phyloP scores from a whole-genome alignment of 1,140 invertebrate species.

The Meteorus sp. region DNA sequence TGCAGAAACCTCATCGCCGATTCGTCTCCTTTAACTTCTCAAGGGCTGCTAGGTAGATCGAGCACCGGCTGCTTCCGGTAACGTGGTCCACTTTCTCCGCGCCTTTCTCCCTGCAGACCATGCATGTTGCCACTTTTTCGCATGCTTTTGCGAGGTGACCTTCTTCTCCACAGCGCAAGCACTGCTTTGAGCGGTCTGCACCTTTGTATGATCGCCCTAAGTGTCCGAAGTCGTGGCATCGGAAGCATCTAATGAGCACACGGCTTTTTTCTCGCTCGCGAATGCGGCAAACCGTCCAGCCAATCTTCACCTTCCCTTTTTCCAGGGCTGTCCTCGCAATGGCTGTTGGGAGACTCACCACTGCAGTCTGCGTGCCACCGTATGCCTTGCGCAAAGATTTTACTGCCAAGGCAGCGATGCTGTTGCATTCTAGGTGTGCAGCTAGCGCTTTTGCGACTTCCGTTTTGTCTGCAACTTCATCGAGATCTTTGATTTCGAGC shows the following conservation, averaged over 20 bases:
- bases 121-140: constrained; percentile 21
- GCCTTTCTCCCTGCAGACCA: too few relatives aligned
- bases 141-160: constrained; percentile 14
- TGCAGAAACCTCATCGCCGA: constrained; percentile 2
- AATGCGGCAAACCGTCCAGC: background rate
- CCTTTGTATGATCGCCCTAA: background rate
- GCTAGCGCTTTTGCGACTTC: background rate
- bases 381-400: background rate
- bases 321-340: background rate
- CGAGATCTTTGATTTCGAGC: background rate
- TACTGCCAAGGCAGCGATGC: background rate
- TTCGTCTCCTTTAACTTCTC: background rate
- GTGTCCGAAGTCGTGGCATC: background rate
- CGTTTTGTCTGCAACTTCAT: background rate
- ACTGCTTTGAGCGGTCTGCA: background rate
- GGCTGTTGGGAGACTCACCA: background rate
- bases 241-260: background rate
- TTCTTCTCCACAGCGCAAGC: constrained; percentile 14
- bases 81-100: too few relatives aligned
- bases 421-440: background rate
- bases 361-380: background rate
- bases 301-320: background rate
- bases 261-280: background rate
- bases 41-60: background rate
- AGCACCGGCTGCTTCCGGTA: too few relatives aligned